Percentiles rank a stretch among this genome's conserved stretches.
Conservation (phyloP, 2,888 invertebrate species). For the Cyrtodaria siliqua region DNA sequence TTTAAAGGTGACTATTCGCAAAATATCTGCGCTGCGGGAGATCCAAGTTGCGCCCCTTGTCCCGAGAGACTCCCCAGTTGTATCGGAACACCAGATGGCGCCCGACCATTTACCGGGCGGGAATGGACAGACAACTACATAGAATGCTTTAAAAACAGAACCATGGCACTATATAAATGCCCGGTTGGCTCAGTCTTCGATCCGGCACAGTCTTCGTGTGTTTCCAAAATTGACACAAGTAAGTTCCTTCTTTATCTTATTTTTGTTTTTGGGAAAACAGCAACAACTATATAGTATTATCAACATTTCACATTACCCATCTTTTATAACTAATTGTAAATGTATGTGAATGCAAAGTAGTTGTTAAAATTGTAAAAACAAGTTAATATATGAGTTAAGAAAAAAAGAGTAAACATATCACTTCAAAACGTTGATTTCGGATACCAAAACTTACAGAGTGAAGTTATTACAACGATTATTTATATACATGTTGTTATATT, state of each 20-base stretch:
- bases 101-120: constrained; percentile 54
- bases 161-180: constrained; percentile 55
- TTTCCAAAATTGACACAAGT: constrained; percentile 56
- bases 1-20: constrained; percentile 64
- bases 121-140: constrained; percentile 58
- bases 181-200: constrained; percentile 59
- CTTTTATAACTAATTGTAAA: too few species aligned
- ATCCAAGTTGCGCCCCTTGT: constrained; percentile 53
- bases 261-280: too few species aligned
- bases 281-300: too few species aligned
- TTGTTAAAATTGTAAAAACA: too few species aligned
- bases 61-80: constrained; percentile 62
- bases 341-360: too few species aligned
- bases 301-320: too few species aligned
- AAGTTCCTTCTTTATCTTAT: constrained; percentile 5
- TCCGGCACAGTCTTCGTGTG: constrained; percentile 42
- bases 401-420: too few species aligned
- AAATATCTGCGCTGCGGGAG: constrained; percentile 44
- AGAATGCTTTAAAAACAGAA: constrained; percentile 62
- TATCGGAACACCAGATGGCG: constrained; percentile 58
- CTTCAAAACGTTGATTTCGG: too few species aligned
- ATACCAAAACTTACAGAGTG: too few species aligned
- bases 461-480: too few species aligned
- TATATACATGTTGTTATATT: too few species aligned
- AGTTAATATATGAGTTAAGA: too few species aligned